Conservation (phyloP, 1,140 invertebrate species). For the Drosophila aff. region DNA sequence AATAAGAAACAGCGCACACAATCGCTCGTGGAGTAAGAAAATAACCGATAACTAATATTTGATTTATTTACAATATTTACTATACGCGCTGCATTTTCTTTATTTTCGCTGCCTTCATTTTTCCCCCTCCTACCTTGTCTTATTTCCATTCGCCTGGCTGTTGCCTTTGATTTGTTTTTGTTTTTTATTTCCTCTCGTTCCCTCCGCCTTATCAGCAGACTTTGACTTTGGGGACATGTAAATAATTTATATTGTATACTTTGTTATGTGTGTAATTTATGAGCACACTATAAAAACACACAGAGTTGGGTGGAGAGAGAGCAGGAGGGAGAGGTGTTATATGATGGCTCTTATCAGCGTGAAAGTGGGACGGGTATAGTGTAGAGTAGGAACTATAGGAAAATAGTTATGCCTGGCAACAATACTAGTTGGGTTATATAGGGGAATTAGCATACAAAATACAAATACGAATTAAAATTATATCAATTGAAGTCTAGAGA, state of each 20-base stretch:
- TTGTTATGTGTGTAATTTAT: constrained; percentile 80
- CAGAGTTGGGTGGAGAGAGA: background rate
- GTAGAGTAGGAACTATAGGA: constrained; percentile 1
- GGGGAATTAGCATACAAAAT: constrained; percentile 19
- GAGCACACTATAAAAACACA: constrained; percentile 55
- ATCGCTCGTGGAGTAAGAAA: constrained; percentile 3
- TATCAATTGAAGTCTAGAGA: background rate
- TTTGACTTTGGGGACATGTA: constrained; percentile 82
- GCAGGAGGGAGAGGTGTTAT: constrained; percentile 56
- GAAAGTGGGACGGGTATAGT: constrained; percentile 28
- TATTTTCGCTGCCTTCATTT: constrained; percentile 32
- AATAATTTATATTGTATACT: constrained; percentile 82
- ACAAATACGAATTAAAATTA: background rate
- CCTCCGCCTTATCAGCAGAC: constrained; percentile 69
- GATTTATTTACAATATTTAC: constrained; percentile 68
- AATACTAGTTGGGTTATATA: constrained; percentile 13
- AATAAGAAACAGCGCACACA: constrained; percentile 19
- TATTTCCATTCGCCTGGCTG: constrained; percentile 20
- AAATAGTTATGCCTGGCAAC: constrained; percentile 40
- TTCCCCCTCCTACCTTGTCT: constrained; percentile 19
- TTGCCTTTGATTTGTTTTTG: constrained; percentile 31
- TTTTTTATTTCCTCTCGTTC: constrained; percentile 26
- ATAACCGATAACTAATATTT: constrained; percentile 66
- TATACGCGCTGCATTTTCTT: constrained; percentile 48
- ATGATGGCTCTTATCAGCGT: constrained; percentile 50